A percentile compares a stretch with the other conserved stretches of the same genome.
These are phyloP conservation scores for Dendronephthya gigantea DNA, from an alignment of 64 coral and sea anemone genomes.

Conservation along the genomic window DNA sequence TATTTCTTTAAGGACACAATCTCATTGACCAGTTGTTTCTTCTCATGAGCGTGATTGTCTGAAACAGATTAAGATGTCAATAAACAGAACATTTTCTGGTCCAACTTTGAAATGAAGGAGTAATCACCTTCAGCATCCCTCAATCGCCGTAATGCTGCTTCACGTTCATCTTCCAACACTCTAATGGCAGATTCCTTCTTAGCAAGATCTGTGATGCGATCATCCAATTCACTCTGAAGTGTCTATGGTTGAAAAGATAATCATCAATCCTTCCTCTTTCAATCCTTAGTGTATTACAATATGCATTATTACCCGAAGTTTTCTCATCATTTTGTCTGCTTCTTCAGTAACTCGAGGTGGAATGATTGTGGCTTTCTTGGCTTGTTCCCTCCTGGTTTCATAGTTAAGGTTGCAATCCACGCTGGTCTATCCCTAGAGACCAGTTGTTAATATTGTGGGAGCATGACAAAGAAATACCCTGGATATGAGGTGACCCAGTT, in stretches of 20 bases:
- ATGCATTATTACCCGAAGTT: constrained; percentile 35
- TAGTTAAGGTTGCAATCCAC: neutral
- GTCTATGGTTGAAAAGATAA: neutral
- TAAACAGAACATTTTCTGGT: neutral
- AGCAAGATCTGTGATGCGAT: constrained; percentile 46
- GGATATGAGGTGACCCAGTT: no score
- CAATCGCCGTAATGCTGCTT: constrained; percentile 59
- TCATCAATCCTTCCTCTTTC: neutral
- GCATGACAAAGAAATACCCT: no score
- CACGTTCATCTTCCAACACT: constrained; percentile 74
- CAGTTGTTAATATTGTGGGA: no score
- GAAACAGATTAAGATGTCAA: neutral
- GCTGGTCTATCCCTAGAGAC: no score
- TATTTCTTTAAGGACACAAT: constrained; percentile 89
- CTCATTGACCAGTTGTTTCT: constrained; percentile 85
- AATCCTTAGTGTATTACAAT: neutral
- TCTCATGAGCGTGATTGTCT: constrained; percentile 79
- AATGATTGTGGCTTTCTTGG: constrained; percentile 72
- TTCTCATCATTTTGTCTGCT: constrained; percentile 95
- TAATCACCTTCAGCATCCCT: constrained; percentile 72
- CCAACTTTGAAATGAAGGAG: neutral
- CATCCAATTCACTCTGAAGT: constrained; percentile 69
- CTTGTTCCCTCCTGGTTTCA: constrained; percentile 60
- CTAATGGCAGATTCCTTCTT: constrained; percentile 64
- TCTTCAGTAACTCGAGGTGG: constrained; percentile 94